phyloP scores from a whole-genome alignment of 2,888 invertebrate genomes.

The Ectobius pallidus region DNA sequence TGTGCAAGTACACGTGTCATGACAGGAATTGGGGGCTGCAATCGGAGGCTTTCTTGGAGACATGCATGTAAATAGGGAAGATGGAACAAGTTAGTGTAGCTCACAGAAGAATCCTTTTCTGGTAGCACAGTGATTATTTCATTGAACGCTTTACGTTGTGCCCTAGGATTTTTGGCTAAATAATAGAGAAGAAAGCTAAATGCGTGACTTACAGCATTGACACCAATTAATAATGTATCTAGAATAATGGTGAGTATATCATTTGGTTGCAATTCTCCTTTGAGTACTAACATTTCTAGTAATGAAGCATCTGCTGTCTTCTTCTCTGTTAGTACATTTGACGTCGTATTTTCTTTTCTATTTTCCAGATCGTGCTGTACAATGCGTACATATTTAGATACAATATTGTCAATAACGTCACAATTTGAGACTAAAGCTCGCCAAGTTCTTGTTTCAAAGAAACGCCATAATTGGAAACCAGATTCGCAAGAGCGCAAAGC shows the following conservation, averaged over 20 bases:
- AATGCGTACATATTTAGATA: slow-evolving; percentile 65
- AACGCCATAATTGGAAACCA: slow-evolving; percentile 69
- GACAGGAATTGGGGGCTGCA: slow-evolving; percentile 69
- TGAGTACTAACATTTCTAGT: slow-evolving; percentile 62
- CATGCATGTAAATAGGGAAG: slow-evolving; percentile 68
- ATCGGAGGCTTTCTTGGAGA: slow-evolving; percentile 67
- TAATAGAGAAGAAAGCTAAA: slow-evolving; percentile 69
- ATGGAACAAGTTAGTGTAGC: slow-evolving; percentile 48
- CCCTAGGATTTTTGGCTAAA: slow-evolving; percentile 67
- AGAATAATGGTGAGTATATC: slow-evolving; percentile 67
- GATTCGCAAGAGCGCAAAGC: slow-evolving; percentile 67
- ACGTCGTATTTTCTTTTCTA: slow-evolving; percentile 45
- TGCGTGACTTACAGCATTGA: slow-evolving; percentile 68
- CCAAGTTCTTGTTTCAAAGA: slow-evolving; percentile 66
- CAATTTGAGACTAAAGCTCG: slow-evolving; percentile 64
- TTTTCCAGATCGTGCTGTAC: slow-evolving; percentile 51
- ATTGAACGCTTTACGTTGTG: slow-evolving; percentile 65
- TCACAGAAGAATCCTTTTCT: slow-evolving; percentile 50
- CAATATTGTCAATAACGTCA: slow-evolving; percentile 65
- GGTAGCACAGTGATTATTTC: slow-evolving; percentile 59
- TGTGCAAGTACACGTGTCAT: slow-evolving; percentile 65
- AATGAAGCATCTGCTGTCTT: slow-evolving; percentile 51
- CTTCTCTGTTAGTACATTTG: no score
- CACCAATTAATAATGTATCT: slow-evolving; percentile 70
- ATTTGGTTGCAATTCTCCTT: slow-evolving; percentile 62